phyloP scores from a whole-genome alignment of 2,888 invertebrate genomes.

The Branchellion lobata region DNA sequence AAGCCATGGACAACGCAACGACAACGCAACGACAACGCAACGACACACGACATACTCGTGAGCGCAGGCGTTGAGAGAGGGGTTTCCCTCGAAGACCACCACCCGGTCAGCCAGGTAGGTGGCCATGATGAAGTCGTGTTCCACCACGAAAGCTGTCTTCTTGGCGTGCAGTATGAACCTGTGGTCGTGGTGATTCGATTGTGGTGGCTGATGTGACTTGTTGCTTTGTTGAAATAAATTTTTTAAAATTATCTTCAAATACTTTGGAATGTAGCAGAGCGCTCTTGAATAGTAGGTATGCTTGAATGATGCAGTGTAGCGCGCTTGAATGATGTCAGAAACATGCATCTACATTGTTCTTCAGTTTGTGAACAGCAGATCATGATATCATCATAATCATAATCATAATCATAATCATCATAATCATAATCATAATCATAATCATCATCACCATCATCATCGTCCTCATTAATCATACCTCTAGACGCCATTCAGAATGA shows the following conservation, averaged over 20 bases:
- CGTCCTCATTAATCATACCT: too few species aligned
- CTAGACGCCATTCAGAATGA: too few species aligned
- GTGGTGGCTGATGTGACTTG: not conserved
- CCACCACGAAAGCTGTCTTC: conserved; percentile 97
- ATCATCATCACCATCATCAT: too few species aligned
- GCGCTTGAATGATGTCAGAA: too few species aligned
- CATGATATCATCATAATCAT: not conserved
- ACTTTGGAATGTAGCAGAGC: too few species aligned
- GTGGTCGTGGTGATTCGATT: not conserved
- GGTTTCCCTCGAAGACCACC: conserved; percentile 93
- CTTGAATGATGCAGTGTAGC: too few species aligned
- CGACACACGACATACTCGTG: conserved; percentile 67
- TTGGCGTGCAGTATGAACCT: conserved; percentile 95
- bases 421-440: too few species aligned
- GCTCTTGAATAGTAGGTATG: too few species aligned
- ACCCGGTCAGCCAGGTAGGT: conserved; percentile 97
- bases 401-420: too few species aligned
- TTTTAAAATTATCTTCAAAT: not conserved
- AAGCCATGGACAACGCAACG: too few species aligned
- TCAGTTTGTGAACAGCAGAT: conserved; percentile 5
- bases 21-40: too few species aligned
- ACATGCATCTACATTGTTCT: too few species aligned
- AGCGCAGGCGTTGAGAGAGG: conserved; percentile 84
- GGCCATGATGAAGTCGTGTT: conserved; percentile 99
- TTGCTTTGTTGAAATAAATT: not conserved